Conservation (phyloP, 2,113 vertebrate genomes). For the Prolemur simus region DNA sequence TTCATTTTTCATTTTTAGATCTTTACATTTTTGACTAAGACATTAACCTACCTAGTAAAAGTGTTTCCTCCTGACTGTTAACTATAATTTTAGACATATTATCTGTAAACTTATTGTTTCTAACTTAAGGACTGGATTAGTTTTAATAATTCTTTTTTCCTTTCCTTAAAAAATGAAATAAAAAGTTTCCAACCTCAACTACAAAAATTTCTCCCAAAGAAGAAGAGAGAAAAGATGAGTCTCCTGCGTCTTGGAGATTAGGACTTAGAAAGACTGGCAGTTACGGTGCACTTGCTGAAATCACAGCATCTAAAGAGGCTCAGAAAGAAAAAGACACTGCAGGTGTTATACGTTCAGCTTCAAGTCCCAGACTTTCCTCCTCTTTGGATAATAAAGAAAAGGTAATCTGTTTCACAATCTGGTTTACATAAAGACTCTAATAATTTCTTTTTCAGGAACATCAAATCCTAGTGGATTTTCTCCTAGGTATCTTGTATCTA, state of each 20-base stretch:
- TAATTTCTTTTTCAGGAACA: background rate
- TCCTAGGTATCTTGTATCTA: background rate
- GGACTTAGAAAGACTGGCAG: conserved; percentile 98
- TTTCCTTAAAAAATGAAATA: conserved; percentile 44
- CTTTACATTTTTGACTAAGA: conserved; percentile 75
- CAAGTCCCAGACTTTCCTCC: conserved; percentile 97
- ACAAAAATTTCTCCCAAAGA: conserved; percentile 93
- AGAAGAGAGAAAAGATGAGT: conserved; percentile 97
- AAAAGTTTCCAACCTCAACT: conserved; percentile 88
- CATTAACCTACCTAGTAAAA: conserved; percentile 81
- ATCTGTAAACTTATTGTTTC: conserved; percentile 43
- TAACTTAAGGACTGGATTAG: background rate
- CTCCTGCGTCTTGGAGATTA: conserved; percentile 95
- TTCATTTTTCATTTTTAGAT: conserved; percentile 71
- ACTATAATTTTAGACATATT: conserved; percentile 50
- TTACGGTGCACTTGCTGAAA: conserved; percentile 97
- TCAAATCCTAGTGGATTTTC: background rate
- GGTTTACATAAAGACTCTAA: background rate
- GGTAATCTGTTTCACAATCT: conserved; percentile 76
- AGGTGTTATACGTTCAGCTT: conserved; percentile 98
- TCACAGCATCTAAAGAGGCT: conserved; percentile 95
- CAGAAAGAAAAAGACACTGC: conserved; percentile 95
- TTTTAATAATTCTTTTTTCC: conserved; percentile 44
- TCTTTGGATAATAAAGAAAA: conserved; percentile 98
- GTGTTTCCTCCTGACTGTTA: conserved; percentile 59